Evolutionary conservation across 2,888 invertebrate genomes (phyloP).

Genomic region (Octonoba sinensis): DNA sequence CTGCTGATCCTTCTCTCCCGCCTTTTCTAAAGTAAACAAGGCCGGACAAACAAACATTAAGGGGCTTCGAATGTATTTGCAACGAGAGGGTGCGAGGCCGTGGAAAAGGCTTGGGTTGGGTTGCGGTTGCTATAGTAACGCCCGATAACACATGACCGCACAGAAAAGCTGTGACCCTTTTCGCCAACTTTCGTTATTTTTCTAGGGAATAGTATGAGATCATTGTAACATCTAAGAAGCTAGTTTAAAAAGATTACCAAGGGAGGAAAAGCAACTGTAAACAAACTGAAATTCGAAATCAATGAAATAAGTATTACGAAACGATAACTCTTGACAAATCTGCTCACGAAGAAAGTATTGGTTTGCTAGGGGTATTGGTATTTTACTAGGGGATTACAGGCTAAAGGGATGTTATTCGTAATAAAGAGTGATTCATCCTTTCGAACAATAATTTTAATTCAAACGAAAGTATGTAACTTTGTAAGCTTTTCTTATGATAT

Average conservation of each 20-base stretch:
- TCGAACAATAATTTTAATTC: no score
- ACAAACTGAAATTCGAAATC: not conserved
- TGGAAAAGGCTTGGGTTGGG: constrained; percentile 7
- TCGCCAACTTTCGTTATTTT: not conserved
- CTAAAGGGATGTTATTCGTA: no score
- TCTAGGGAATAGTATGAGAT: not conserved
- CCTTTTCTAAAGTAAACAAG: constrained; percentile 62
- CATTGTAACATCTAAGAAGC: no score
- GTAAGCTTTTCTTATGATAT: no score
- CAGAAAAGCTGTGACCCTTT: constrained; percentile 7
- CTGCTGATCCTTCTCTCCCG: constrained; percentile 44
- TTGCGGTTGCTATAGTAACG: constrained; percentile 45
- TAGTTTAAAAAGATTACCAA: no score
- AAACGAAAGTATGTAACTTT: no score
- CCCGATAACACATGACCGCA: constrained; percentile 37
- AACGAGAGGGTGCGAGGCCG: constrained; percentile 1
- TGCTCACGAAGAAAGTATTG: no score
- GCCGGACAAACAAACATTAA: constrained; percentile 62
- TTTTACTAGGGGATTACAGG: no score
- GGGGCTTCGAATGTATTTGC: constrained; percentile 52
- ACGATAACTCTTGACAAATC: not conserved
- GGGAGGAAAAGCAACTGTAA: not conserved
- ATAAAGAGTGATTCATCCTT: no score
- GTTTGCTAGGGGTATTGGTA: no score
- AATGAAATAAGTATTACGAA: not conserved